Conservation (phyloP, 2,888 invertebrate genomes). For the Itoplectis maculator region DNA sequence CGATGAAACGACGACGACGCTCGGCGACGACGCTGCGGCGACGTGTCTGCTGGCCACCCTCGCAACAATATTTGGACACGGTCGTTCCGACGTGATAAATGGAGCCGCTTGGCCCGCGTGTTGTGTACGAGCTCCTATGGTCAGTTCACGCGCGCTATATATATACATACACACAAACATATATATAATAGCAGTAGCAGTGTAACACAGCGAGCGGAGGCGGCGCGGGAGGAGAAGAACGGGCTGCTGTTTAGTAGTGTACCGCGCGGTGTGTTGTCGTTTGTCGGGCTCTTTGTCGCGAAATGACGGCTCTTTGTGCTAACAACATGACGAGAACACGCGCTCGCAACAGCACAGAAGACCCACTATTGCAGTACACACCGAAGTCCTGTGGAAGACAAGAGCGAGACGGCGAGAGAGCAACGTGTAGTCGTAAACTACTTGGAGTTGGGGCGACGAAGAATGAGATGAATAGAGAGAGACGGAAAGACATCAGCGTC, state of each 20-base stretch:
- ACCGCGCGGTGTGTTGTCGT: constrained; percentile 73
- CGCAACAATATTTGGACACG: constrained; percentile 81
- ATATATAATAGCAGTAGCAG: constrained; percentile 49
- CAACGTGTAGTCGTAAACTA: constrained; percentile 46
- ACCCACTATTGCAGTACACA: constrained; percentile 52
- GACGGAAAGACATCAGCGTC: constrained; percentile 23
- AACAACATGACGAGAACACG: constrained; percentile 69
- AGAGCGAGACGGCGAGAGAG: constrained; percentile 37
- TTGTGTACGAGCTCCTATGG: constrained; percentile 50
- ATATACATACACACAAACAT: neutral
- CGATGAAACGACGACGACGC: constrained; percentile 23
- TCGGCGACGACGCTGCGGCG: no score
- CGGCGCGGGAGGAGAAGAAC: constrained; percentile 59
- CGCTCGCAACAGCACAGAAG: constrained; percentile 41
- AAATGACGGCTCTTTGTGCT: constrained; percentile 76
- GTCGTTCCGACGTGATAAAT: constrained; percentile 75
- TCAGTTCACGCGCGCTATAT: constrained; percentile 58
- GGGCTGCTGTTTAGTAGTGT: constrained; percentile 40
- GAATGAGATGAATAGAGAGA: neutral
- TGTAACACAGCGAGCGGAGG: constrained; percentile 54
- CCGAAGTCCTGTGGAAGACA: constrained; percentile 28
- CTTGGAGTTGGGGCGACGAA: constrained; percentile 23
- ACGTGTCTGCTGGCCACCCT: constrained; percentile 70
- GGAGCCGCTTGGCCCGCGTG: constrained; percentile 44
- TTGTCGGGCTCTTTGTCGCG: constrained; percentile 76